Base-by-base conservation (phyloP, 1,140 invertebrate species). In the Caenorhabditis inopinata region DNA sequence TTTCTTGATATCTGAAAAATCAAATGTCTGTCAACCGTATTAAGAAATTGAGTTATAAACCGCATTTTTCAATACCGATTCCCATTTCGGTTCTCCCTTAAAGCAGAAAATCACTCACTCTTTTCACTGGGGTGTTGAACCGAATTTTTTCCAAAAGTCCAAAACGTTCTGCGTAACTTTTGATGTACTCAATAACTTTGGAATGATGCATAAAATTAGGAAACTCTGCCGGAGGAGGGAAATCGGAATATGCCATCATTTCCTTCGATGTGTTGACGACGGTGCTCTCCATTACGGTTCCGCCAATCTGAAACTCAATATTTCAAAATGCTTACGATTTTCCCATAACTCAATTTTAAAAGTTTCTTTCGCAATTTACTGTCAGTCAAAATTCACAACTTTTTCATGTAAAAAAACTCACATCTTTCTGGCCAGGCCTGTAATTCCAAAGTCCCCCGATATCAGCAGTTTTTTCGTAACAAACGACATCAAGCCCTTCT, bases 401-500 rank as follows among this genome's bases (percentile, higher is more conserved):
- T n/a, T n/a, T n/a, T n/a, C n/a, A n/a, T n/a, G n/a, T n/a, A n/a
- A n/a, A 80, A 25, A 9, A 21, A 38, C 45, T 16, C 18, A 77
- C 79, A 14, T 81, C 53, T 9, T 62, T 53, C 23, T 82, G 47
- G 5, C 89, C 84, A 7, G 90, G 88, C 25, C 88, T 38, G 81
- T 90, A 92, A 47, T 90, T 89, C 91, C 91, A 91, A 4, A 91
- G 85, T 25, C 91, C 91, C 6, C 91, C 91, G 42, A 91, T 85
- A 78, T 90, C 87, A 53, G 85, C 49, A 21, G 87, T 88, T 80
- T 87, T 88, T 81, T 91, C 91, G 79, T 89, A 91, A 83, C 90
- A 91, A 0, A 90, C 87, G 1, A 90, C 89, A 14, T 84, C 78
- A 6, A 90, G 74, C 9, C 85, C 88, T 49, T 90, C 89, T 58